Evolutionary conservation across 2,888 invertebrate genomes (phyloP).

Genomic region (Isoperla grammatica): DNA sequence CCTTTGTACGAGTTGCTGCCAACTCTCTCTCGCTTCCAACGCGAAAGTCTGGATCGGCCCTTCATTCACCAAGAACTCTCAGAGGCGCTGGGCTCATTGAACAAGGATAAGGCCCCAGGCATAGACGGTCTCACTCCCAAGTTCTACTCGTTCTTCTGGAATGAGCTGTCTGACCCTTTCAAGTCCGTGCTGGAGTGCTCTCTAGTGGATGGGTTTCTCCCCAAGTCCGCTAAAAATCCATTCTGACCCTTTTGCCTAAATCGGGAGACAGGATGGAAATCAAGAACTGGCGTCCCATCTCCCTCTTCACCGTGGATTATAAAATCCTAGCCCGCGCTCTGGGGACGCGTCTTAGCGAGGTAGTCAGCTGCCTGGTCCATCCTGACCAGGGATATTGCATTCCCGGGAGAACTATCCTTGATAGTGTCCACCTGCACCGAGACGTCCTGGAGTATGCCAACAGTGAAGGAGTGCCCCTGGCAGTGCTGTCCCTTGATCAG

Average conservation of each 20-base stretch:
- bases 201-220: neutral
- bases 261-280: slow-evolving; percentile 1
- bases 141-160: slow-evolving; percentile 3
- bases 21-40: neutral
- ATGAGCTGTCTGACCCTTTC: neutral
- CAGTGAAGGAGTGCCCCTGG: neutral
- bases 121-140: slow-evolving; percentile 9
- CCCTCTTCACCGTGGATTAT: slow-evolving; percentile 14
- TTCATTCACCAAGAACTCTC: neutral
- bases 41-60: neutral
- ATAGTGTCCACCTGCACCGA: slow-evolving; percentile 6
- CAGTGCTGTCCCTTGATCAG: slow-evolving; percentile 13
- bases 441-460: slow-evolving; percentile 9
- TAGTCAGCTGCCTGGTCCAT: slow-evolving; percentile 2
- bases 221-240: neutral
- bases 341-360: neutral
- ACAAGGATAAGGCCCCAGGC: slow-evolving; percentile 15
- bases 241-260: neutral
- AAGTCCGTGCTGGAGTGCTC: neutral
- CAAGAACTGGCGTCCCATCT: slow-evolving; percentile 19
- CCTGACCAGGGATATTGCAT: slow-evolving; percentile 7
- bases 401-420: slow-evolving; percentile 8
- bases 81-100: neutral
- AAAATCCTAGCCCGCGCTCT: slow-evolving; percentile 15
- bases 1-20: slow-evolving; percentile 1